Percentiles rank a stretch among this genome's conserved stretches.
phyloP scores from a whole-genome alignment of 2,113 vertebrate genomes.

The Phodopus roborovskii region DNA sequence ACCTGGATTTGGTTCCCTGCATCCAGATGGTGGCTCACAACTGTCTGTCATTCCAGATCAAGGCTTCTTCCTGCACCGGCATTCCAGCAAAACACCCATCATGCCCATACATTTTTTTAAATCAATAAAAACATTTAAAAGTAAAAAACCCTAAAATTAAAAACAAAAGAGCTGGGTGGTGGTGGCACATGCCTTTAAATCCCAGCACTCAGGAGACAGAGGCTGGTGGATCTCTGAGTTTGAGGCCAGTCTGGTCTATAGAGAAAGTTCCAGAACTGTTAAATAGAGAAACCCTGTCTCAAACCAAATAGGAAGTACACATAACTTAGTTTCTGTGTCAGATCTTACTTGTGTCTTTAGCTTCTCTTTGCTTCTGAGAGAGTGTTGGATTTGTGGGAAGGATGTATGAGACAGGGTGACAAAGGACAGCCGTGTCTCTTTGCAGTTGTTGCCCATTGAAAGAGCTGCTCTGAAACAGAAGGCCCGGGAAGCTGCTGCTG shows the following conservation, averaged over 20 bases:
- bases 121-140: background rate
- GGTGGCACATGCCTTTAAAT: too few species aligned
- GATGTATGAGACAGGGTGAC: background rate
- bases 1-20: background rate
- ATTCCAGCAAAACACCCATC: background rate
- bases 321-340: background rate
- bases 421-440: slow-evolving; percentile 5
- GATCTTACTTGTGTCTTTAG: background rate
- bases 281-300: background rate
- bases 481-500: slow-evolving; percentile 28
- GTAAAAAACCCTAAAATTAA: background rate
- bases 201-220: too few species aligned
- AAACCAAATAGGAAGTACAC: background rate
- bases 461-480: slow-evolving; percentile 92
- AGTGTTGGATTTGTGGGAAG: background rate
- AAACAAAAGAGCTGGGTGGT: too few species aligned
- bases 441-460: slow-evolving; percentile 96
- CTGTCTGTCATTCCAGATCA: background rate
- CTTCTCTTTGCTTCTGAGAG: background rate
- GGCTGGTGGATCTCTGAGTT: too few species aligned
- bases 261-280: too few species aligned
- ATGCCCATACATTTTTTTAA: background rate
- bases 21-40: background rate
- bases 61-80: background rate
- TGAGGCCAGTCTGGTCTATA: too few species aligned